These are phyloP conservation scores for Sicus ferrugineus DNA, from an alignment of 2,888 invertebrate species.

Conservation along the genomic window DNA sequence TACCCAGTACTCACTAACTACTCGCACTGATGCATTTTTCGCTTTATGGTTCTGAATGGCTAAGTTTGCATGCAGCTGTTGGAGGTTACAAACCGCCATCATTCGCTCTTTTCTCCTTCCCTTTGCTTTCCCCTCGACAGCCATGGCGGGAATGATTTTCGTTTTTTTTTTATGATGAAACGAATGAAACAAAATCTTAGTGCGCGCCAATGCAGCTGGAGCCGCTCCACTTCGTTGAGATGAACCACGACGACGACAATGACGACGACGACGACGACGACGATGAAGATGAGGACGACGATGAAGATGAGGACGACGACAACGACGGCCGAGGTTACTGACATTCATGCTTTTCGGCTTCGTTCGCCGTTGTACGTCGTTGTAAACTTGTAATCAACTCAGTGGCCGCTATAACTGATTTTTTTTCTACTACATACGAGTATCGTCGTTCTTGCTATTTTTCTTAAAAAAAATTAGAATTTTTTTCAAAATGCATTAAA, in stretches of 20 bases:
- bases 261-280: neutral
- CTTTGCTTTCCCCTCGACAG: constrained; percentile 18
- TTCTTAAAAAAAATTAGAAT: neutral
- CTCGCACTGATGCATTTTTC: constrained; percentile 30
- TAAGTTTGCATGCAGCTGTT: constrained; percentile 25
- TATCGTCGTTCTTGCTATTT: neutral
- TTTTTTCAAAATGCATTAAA: neutral
- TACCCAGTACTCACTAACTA: neutral
- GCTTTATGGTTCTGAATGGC: constrained; percentile 32
- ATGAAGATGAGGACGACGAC: no score
- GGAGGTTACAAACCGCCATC: constrained; percentile 4
- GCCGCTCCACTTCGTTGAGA: constrained; percentile 17
- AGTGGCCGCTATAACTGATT: neutral
- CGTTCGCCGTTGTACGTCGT: neutral
- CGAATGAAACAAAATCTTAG: neutral
- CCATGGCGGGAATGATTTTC: constrained; percentile 2
- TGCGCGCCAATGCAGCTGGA: constrained; percentile 1
- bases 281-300: constrained; percentile 32
- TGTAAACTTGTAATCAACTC: neutral
- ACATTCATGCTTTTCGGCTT: constrained; percentile 10
- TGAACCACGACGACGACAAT: constrained; percentile 30
- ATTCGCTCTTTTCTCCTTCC: constrained; percentile 10
- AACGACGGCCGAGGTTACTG: constrained; percentile 7
- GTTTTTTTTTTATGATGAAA: constrained; percentile 2
- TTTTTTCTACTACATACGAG: neutral